Conservation (phyloP, 2,888 invertebrate species). For the Orchesella flavescens region DNA sequence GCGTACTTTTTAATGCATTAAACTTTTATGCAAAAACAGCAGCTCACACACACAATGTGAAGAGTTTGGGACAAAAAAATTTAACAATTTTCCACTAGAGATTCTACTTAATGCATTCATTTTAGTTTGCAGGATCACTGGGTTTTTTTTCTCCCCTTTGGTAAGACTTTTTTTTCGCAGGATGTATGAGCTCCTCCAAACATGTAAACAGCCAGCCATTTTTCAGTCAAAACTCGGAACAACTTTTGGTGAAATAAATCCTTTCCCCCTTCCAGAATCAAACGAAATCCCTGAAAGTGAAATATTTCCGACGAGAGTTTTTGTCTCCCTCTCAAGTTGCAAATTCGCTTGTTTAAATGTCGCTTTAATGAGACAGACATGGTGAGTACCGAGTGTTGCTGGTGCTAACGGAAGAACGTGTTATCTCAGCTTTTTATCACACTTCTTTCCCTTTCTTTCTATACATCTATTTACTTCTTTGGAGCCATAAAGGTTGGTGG, state of each 20-base stretch:
- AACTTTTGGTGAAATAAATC: slow-evolving; percentile 13
- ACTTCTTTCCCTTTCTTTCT: background rate
- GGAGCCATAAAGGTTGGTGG: no score
- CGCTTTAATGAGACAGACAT: slow-evolving; percentile 36
- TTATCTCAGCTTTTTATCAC: slow-evolving; percentile 22
- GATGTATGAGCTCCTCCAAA: background rate
- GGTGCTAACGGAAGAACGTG: slow-evolving; percentile 12
- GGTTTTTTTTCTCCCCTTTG: slow-evolving; percentile 8
- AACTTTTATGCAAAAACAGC: slow-evolving; percentile 41
- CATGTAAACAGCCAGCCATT: background rate
- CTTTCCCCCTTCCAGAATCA: background rate
- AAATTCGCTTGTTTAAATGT: slow-evolving; percentile 40
- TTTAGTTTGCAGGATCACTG: background rate
- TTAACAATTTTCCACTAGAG: slow-evolving; percentile 38
- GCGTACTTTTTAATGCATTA: slow-evolving; percentile 23
- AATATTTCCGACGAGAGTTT: no score
- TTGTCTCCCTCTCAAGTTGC: slow-evolving; percentile 8
- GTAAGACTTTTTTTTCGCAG: background rate
- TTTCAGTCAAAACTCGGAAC: background rate
- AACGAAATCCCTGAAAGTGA: background rate
- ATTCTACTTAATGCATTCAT: slow-evolving; percentile 25
- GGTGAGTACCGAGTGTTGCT: background rate
- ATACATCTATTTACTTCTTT: slow-evolving; percentile 5
- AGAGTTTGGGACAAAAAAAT: slow-evolving; percentile 12
- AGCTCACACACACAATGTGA: background rate